Percentiles rank a stretch among this genome's conserved stretches.
Evolutionary conservation across 2,888 invertebrate species (phyloP).

Genomic region (Pseudococcus viburni): DNA sequence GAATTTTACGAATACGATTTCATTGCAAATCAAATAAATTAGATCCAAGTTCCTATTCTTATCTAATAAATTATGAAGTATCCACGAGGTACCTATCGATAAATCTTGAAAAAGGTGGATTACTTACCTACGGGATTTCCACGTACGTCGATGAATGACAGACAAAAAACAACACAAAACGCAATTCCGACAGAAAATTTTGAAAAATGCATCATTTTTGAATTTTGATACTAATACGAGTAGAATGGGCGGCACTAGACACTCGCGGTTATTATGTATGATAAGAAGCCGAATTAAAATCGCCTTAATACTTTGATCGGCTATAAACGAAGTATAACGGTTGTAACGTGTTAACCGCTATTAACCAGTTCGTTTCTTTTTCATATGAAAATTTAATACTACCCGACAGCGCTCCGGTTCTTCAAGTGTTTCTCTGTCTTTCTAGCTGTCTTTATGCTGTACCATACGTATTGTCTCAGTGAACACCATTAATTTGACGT

Average conservation of each 20-base stretch:
- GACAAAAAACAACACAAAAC: background rate
- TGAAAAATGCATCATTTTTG: background rate
- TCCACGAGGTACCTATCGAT: too few species aligned
- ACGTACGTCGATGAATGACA: conserved; percentile 3
- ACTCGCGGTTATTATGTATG: background rate
- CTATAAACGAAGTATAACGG: conserved; percentile 54
- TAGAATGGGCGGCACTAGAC: background rate
- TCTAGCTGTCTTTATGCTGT: background rate
- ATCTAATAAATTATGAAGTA: too few species aligned
- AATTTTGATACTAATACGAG: background rate
- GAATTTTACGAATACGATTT: too few species aligned
- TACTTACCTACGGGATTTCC: conserved; percentile 37
- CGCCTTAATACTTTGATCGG: conserved; percentile 46
- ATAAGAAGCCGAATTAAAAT: conserved; percentile 47
- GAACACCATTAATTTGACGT: background rate
- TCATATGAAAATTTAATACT: conserved; percentile 34
- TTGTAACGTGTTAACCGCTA: conserved; percentile 51
- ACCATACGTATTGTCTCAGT: background rate
- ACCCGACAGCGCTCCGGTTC: conserved; percentile 45
- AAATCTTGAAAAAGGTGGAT: background rate
- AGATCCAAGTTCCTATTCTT: too few species aligned
- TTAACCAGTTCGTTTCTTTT: conserved; percentile 52
- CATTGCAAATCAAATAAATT: too few species aligned
- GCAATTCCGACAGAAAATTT: conserved; percentile 6
- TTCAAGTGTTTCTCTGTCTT: conserved; percentile 11